phyloP scores from a whole-genome alignment of 2,797 vertebrate genomes.

The Acanthis flammea region DNA sequence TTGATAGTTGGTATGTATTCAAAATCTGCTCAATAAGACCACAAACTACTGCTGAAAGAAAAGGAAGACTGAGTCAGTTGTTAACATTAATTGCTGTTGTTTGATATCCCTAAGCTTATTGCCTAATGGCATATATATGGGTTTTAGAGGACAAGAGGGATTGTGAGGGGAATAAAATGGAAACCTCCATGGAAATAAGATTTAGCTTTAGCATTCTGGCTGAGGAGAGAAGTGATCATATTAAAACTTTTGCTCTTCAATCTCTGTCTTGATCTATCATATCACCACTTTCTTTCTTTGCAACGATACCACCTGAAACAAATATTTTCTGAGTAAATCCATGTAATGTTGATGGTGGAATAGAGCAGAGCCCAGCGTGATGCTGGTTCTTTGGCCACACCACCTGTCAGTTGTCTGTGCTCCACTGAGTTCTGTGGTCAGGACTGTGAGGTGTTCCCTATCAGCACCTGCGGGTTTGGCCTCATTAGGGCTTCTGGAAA shows the following conservation, averaged over 20 bases:
- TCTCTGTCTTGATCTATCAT: neutral
- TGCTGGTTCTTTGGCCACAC: neutral
- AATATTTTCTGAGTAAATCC: neutral
- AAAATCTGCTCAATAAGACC: neutral
- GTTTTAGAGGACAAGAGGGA: neutral
- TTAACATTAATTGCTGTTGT: neutral
- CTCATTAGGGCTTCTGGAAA: neutral
- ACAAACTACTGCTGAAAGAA: constrained; percentile 5
- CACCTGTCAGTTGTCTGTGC: neutral
- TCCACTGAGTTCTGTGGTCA: neutral
- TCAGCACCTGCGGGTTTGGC: neutral
- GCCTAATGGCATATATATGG: neutral
- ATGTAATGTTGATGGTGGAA: neutral
- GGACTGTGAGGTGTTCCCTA: neutral
- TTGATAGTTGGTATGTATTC: neutral
- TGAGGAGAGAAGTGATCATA: neutral
- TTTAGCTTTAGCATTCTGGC: neutral
- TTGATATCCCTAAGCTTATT: constrained; percentile 1
- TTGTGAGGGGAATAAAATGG: neutral
- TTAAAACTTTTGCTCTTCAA: neutral
- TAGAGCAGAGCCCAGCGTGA: neutral
- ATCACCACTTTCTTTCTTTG: neutral
- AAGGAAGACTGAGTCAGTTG: neutral
- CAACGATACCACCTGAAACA: neutral
- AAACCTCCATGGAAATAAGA: neutral